Base-by-base conservation (phyloP, 1,140 invertebrate genomes). In the Pseudobourletiella spinata region DNA sequence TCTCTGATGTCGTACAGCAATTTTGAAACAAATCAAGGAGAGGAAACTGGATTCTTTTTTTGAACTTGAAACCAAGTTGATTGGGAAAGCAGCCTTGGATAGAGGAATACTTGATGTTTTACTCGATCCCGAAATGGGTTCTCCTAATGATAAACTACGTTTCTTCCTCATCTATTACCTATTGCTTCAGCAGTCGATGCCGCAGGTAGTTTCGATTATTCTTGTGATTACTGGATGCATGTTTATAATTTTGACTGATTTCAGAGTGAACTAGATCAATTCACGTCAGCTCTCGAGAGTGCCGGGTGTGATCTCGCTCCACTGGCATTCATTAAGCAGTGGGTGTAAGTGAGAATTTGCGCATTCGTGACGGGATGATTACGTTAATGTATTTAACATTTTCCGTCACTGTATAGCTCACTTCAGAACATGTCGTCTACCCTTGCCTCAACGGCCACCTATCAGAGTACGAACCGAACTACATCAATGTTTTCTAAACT, bases 1-100 rank as follows among this genome's bases (percentile, higher is more conserved):
- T n/a, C n/a, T n/a, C n/a, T n/a, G n/a, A n/a, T n/a, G n/a, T n/a
- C n/a, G 50, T 70, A 30, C 69, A 80, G 85, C 87, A 18, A 87
- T 97, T 64, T 78, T 97, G 26, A 92, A 95, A 75, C 84, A 83
- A 48, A 97, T 98, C 25, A 97, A 94, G 79, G 83, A 83, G 1
- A 78, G 95, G 35, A 85, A 95, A 70, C 76, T 99, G 15, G 96
- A 99, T 75, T 90, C 89, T 1, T 93, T 92, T 69, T 99, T 98
- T 75, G 96, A 99, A 78, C 80, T 92, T 54, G 96, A 99, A 78
- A 95, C 99, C 74, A 98, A 98, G 77, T 86, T 99, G 51, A 91
- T 98, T 87, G 86, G 86, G 26, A 88, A 87, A 76, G 71, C 74
- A n/a, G 66, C 63, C 2, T 81, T 84, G 2, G 86, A 87, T 70